Evolutionary conservation across 2,888 invertebrate species (phyloP), one percentile per base, ranked within the genome.

Genomic region (Prenolepis imparis): DNA sequence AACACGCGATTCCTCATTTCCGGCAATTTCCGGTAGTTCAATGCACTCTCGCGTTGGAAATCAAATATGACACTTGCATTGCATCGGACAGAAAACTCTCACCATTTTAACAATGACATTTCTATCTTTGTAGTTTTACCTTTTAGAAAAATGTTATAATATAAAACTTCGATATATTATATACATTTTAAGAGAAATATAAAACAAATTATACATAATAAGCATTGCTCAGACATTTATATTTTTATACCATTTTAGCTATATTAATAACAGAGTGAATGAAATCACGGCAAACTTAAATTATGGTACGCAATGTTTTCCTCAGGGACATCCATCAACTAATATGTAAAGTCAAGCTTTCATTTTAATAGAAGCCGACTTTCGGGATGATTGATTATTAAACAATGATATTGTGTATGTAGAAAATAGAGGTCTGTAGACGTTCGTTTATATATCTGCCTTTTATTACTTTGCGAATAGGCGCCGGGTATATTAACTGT

Each of bases 1-100:
- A 57, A 57, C 87, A 90, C 88, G 90, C 90, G 84, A 90, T 82
- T 83, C 78, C 24, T 36, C 32, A 73, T 83, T 80, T 12, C 44
- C 28, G 67, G 64, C 68, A 84, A 86, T 83, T 83, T 84, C 82
- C 59, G 55, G 32, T 66, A 68, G 87, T 83, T 89, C 84, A 83
- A 74, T 81, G 82, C 64, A 82, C 83, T 21, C 82, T 24, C 41
- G 36, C 21, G 28, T 41, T 12, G 2, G 28, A 59, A 44, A 59
- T 72, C 12, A 48, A 59, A 41, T 39, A 57, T 32, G 32, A 21
- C n/a, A 21, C 21, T 41, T 28, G n/a, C 5, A 8, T 67, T 28
- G 28, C 28, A 21, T 70, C 9, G 28, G 39, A 55, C 24, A 77
- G 36, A n/a, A 9, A 41, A 55, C 11, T 21, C n/a, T 67, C 18